phyloP scores from a whole-genome alignment of 2,888 invertebrate species.

The Drosophila kuntzei region DNA sequence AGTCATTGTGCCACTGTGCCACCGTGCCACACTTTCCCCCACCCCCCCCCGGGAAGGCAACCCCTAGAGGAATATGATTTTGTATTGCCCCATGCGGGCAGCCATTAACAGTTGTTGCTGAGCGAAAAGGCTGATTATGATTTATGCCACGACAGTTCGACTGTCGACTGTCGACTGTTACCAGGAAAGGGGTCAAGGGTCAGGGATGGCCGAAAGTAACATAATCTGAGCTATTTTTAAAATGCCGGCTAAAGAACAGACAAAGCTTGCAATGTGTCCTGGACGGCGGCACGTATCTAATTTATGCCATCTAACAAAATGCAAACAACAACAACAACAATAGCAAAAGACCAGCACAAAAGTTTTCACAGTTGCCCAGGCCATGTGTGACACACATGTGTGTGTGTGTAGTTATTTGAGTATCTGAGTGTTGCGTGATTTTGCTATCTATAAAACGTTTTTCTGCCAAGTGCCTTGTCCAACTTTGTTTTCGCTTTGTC shows the following conservation, averaged over 20 bases:
- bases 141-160: conserved; percentile 57
- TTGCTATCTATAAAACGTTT: conserved; percentile 72
- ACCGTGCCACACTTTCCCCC: not conserved
- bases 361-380: conserved; percentile 54
- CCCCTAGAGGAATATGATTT: conserved; percentile 7
- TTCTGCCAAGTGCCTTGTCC: conserved; percentile 59
- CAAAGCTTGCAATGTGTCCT: conserved; percentile 48
- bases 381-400: conserved; percentile 34
- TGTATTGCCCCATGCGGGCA: conserved; percentile 50
- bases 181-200: not conserved
- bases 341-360: conserved; percentile 67
- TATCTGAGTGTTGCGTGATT: conserved; percentile 61
- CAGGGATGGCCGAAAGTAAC: conserved; percentile 9
- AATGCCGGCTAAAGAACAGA: conserved; percentile 25
- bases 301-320: conserved; percentile 78
- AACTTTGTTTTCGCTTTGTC: conserved; percentile 63
- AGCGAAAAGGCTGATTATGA: conserved; percentile 59
- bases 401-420: conserved; percentile 51
- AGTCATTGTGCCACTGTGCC: not conserved
- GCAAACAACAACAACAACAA: conserved; percentile 56
- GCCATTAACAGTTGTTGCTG: conserved; percentile 58
- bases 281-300: conserved; percentile 72
- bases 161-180: conserved; percentile 37
- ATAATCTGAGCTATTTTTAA: conserved; percentile 59
- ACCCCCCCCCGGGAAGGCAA: too few relatives aligned